Conservation (phyloP, 2,888 invertebrate species). For the Pogonocherus hispidulus region DNA sequence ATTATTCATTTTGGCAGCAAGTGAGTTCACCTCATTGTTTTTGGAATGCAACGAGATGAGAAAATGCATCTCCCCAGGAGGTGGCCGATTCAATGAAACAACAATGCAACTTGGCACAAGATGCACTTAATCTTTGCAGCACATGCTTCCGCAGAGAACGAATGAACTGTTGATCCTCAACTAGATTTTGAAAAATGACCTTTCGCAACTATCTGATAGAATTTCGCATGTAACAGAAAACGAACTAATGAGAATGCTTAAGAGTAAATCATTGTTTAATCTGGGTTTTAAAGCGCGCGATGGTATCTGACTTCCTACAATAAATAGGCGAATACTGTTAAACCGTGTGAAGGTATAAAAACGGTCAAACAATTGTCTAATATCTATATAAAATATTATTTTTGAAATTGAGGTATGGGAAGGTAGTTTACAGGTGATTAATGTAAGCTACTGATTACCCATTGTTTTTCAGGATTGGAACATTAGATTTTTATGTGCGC, state of each 20-base stretch:
- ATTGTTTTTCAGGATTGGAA: slow-evolving; percentile 12
- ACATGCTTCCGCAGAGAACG: neutral
- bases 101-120: neutral
- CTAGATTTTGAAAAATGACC: neutral
- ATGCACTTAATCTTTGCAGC: neutral
- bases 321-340: slow-evolving; percentile 21
- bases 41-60: neutral
- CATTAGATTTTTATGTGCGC: neutral
- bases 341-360: slow-evolving; percentile 13
- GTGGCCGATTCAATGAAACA: neutral
- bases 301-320: slow-evolving; percentile 24
- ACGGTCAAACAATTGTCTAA: slow-evolving; percentile 25
- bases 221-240: neutral
- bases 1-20: too few relatives aligned
- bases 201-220: neutral
- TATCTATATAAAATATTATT: slow-evolving; percentile 24
- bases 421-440: slow-evolving; percentile 9
- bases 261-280: slow-evolving; percentile 8
- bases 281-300: slow-evolving; percentile 14
- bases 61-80: neutral
- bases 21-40: too few relatives aligned
- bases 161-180: neutral
- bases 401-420: slow-evolving; percentile 11
- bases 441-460: slow-evolving; percentile 1
- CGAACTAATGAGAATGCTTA: slow-evolving; percentile 8